Conservation (phyloP, 2,888 invertebrate species). For the Spodoptera littoralis region DNA sequence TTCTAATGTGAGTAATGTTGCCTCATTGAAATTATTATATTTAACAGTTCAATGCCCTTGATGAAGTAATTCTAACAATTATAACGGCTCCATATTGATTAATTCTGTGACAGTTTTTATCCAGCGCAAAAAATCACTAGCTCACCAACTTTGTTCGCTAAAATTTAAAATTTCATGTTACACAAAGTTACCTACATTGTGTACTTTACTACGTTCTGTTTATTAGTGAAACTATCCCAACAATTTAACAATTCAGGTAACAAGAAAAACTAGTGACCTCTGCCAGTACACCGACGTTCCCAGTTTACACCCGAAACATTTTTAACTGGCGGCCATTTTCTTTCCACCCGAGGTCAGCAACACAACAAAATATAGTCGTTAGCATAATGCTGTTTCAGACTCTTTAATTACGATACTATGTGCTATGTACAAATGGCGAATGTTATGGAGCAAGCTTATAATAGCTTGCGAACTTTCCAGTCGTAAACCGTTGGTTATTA, state of each 20-base stretch:
- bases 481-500: slow-evolving; percentile 47
- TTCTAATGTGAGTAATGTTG: slow-evolving; percentile 59
- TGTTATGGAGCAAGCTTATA: slow-evolving; percentile 57
- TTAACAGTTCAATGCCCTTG: slow-evolving; percentile 24
- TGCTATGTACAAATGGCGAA: slow-evolving; percentile 56
- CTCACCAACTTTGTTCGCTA: neutral
- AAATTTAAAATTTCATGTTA: slow-evolving; percentile 12
- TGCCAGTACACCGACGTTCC: slow-evolving; percentile 28
- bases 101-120: neutral
- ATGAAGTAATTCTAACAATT: slow-evolving; percentile 12
- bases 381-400: slow-evolving; percentile 65
- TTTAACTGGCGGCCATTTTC: slow-evolving; percentile 53
- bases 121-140: neutral
- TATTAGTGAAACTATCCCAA: slow-evolving; percentile 34
- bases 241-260: slow-evolving; percentile 46
- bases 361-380: slow-evolving; percentile 64
- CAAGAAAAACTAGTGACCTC: slow-evolving; percentile 40
- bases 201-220: slow-evolving; percentile 22
- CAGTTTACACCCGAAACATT: slow-evolving; percentile 54
- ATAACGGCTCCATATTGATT: neutral
- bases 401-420: slow-evolving; percentile 67
- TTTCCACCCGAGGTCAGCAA: slow-evolving; percentile 34
- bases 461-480: slow-evolving; percentile 52
- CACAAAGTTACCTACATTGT: slow-evolving; percentile 20
- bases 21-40: slow-evolving; percentile 55